phyloP scores from a whole-genome alignment of 2,797 vertebrate species.

The Thalassophryne amazonica region DNA sequence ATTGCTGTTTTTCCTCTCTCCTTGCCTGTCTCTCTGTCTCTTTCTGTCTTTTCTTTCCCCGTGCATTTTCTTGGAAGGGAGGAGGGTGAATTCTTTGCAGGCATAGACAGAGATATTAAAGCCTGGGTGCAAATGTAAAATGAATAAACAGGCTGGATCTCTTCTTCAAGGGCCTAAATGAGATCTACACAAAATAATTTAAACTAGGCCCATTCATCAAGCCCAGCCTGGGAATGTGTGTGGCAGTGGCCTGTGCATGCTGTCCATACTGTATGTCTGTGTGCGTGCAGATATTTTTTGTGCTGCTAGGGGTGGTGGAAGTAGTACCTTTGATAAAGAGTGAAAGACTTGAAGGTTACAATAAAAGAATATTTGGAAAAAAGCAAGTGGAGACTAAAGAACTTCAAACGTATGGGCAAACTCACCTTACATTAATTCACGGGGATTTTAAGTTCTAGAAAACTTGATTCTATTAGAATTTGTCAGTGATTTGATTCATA shows the following conservation, averaged over 20 bases:
- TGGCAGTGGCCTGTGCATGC: slow-evolving; percentile 53
- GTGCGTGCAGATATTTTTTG: slow-evolving; percentile 19
- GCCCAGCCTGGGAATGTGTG: slow-evolving; percentile 59
- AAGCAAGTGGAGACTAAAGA: too few species aligned
- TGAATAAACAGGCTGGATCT: slow-evolving; percentile 86
- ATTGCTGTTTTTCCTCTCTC: slow-evolving; percentile 76
- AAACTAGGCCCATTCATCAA: slow-evolving; percentile 85
- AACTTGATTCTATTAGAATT: too few species aligned
- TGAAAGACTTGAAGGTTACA: slow-evolving; percentile 37
- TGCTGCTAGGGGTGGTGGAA: slow-evolving; percentile 35
- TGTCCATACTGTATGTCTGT: slow-evolving; percentile 55
- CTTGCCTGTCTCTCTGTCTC: slow-evolving; percentile 45
- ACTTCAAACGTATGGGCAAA: too few species aligned
- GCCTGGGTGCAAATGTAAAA: slow-evolving; percentile 82
- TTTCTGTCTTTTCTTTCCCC: slow-evolving; percentile 61
- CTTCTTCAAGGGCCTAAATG: slow-evolving; percentile 87
- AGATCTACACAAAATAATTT: slow-evolving; percentile 87
- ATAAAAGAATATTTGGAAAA: slow-evolving; percentile 33
- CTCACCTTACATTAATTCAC: too few species aligned
- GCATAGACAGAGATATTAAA: slow-evolving; percentile 85
- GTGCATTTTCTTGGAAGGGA: slow-evolving; percentile 53
- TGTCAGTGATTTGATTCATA: too few species aligned
- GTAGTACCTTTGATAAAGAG: slow-evolving; percentile 46
- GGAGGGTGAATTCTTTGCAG: slow-evolving; percentile 78
- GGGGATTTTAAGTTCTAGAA: too few species aligned